Percentiles rank a stretch among this genome's conserved stretches.
These are phyloP conservation scores for Brachynemurus nebulosus DNA, from an alignment of 2,888 invertebrate genomes.

Conservation along the genomic window DNA sequence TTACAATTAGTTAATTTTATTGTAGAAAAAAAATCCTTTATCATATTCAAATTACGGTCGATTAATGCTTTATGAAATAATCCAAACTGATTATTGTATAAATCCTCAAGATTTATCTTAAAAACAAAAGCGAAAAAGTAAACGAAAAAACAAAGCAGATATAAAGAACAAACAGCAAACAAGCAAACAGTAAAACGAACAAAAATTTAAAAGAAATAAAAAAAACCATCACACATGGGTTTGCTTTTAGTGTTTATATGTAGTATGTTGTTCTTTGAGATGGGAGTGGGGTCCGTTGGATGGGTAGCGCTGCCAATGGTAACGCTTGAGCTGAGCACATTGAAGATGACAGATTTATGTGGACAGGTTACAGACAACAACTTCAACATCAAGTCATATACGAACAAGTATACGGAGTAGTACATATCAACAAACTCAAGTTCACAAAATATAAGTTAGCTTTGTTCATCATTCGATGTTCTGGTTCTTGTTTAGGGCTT, in stretches of 20 bases:
- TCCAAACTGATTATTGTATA: not conserved
- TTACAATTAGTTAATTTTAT: no score
- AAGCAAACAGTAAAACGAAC: not conserved
- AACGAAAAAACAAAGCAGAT: no score
- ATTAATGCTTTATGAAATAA: no score
- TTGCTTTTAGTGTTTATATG: constrained; percentile 26
- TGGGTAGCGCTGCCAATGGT: constrained; percentile 4
- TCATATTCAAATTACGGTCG: no score
- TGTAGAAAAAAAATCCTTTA: no score
- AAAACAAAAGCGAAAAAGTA: not conserved
- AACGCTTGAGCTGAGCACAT: not conserved
- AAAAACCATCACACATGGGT: constrained; percentile 22
- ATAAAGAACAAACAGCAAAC: not conserved
- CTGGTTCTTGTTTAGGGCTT: no score
- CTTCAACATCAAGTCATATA: not conserved
- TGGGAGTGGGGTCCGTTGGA: constrained; percentile 1
- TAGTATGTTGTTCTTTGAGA: not conserved
- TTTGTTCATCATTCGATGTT: no score
- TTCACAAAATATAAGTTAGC: no score
- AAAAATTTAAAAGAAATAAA: not conserved
- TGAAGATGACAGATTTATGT: constrained; percentile 34
- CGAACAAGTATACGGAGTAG: no score
- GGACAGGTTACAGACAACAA: constrained; percentile 32
- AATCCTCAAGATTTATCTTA: not conserved
- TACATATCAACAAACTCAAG: no score